phyloP scores from a whole-genome alignment of 1,140 invertebrate genomes.

The Condylostylus longicornis region DNA sequence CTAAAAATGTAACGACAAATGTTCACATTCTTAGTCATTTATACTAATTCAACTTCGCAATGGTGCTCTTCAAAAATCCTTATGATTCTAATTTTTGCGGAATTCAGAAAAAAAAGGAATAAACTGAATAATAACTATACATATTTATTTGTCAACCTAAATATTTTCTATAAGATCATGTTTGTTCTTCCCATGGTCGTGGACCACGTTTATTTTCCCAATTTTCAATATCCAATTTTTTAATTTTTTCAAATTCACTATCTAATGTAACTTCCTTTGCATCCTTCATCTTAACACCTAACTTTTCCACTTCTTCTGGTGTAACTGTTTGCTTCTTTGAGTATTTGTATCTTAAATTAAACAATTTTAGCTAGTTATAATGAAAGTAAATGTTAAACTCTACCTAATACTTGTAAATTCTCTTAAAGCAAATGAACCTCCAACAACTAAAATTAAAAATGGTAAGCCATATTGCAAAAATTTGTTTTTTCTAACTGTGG shows the following conservation, averaged over 20 bases:
- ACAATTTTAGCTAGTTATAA: not conserved
- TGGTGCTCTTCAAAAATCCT: too few relatives aligned
- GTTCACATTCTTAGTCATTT: too few relatives aligned
- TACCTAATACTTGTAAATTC: slow-evolving; percentile 54
- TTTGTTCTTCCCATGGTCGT: slow-evolving; percentile 57
- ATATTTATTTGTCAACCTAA: too few relatives aligned
- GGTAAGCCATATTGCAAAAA: slow-evolving; percentile 40
- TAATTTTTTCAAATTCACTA: slow-evolving; percentile 52
- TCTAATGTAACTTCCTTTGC: slow-evolving; percentile 51
- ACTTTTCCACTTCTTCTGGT: slow-evolving; percentile 44
- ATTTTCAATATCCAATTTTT: slow-evolving; percentile 54
- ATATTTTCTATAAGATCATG: too few relatives aligned
- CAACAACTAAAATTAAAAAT: slow-evolving; percentile 48
- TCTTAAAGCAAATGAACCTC: slow-evolving; percentile 51
- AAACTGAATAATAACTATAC: too few relatives aligned
- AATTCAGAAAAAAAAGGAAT: too few relatives aligned
- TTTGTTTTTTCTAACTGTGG: slow-evolving; percentile 18
- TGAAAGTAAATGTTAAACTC: slow-evolving; percentile 2
- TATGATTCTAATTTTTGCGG: too few relatives aligned
- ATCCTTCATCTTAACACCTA: slow-evolving; percentile 49
- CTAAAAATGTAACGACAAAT: too few relatives aligned
- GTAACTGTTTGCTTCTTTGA: slow-evolving; percentile 40
- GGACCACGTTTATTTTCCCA: slow-evolving; percentile 68
- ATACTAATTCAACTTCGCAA: too few relatives aligned
- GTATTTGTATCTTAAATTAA: slow-evolving; percentile 45